phyloP scores from a whole-genome alignment of 2,888 invertebrate species.

The Desoria tigrina region DNA sequence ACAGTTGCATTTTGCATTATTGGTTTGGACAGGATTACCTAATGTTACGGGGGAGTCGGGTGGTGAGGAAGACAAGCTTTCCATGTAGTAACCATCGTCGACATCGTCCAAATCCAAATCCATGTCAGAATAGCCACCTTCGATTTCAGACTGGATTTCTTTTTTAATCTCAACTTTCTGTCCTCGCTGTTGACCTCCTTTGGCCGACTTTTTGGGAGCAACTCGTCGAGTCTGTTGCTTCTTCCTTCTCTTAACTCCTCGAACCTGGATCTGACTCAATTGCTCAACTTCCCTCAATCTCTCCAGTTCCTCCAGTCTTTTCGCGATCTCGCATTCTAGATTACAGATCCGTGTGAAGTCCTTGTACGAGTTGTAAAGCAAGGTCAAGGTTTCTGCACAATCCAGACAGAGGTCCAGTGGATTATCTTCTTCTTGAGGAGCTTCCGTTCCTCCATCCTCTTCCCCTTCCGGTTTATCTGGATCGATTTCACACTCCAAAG shows the following conservation, averaged over 20 bases:
- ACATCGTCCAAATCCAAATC: neutral
- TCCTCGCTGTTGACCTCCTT: neutral
- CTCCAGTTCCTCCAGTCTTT: neutral
- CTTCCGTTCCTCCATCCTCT: neutral
- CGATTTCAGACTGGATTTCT: neutral
- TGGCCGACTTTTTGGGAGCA: neutral
- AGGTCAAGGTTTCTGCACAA: slow-evolving; percentile 2
- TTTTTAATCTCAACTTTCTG: neutral
- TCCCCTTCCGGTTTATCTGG: neutral
- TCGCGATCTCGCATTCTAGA: slow-evolving; percentile 1
- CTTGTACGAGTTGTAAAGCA: neutral
- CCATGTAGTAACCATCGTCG: neutral
- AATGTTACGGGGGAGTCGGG: slow-evolving; percentile 13
- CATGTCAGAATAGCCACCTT: neutral
- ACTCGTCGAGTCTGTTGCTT: neutral
- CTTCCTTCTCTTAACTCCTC: neutral
- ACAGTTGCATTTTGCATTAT: no score
- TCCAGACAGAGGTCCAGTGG: neutral
- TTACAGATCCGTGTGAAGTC: neutral
- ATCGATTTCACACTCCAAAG: neutral
- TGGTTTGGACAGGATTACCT: neutral
- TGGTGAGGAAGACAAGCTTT: neutral
- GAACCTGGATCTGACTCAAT: neutral
- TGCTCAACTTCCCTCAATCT: neutral
- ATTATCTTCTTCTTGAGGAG: neutral